These are phyloP conservation scores for Leptopilina clavipes DNA, from an alignment of 1,140 invertebrate genomes.

Conservation along the genomic window DNA sequence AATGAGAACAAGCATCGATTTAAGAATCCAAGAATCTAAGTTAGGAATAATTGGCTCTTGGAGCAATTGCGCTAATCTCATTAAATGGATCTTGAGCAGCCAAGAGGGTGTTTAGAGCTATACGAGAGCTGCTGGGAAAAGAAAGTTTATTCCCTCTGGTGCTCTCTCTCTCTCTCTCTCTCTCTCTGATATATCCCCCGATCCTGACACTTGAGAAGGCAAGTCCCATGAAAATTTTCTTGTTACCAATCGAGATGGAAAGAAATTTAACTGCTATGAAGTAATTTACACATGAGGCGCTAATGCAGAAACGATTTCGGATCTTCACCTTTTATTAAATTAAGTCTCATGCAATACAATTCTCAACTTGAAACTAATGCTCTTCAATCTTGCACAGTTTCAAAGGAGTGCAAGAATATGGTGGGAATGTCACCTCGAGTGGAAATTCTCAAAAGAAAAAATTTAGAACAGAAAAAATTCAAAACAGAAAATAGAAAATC, in stretches of 20 bases:
- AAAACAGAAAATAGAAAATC: background rate
- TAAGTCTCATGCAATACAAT: conserved; percentile 51
- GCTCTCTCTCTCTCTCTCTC: too few species aligned
- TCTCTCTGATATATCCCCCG: conserved; percentile 58
- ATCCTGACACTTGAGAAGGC: conserved; percentile 58
- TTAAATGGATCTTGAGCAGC: conserved; percentile 66
- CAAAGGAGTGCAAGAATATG: background rate
- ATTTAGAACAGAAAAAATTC: background rate
- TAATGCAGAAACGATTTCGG: conserved; percentile 60
- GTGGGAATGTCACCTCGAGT: conserved; percentile 1
- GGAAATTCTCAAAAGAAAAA: background rate
- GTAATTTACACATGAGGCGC: conserved; percentile 56
- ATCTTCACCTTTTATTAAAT: conserved; percentile 58
- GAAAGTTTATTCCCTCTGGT: conserved; percentile 48
- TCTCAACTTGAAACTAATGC: conserved; percentile 17
- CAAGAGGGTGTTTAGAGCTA: conserved; percentile 64
- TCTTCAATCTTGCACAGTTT: background rate
- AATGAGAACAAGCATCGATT: too few species aligned
- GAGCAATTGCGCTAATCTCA: conserved; percentile 63
- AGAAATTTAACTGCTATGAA: conserved; percentile 9
- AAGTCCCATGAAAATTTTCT: conserved; percentile 58
- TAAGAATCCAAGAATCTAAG: too few species aligned
- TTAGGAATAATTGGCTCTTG: conserved; percentile 56
- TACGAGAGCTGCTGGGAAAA: conserved; percentile 45
- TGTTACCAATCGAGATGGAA: conserved; percentile 25